Evolutionary conservation across 2,888 invertebrate genomes (phyloP), one percentile per base, ranked within the genome.

Genomic region (Cataglyphis albicans): DNA sequence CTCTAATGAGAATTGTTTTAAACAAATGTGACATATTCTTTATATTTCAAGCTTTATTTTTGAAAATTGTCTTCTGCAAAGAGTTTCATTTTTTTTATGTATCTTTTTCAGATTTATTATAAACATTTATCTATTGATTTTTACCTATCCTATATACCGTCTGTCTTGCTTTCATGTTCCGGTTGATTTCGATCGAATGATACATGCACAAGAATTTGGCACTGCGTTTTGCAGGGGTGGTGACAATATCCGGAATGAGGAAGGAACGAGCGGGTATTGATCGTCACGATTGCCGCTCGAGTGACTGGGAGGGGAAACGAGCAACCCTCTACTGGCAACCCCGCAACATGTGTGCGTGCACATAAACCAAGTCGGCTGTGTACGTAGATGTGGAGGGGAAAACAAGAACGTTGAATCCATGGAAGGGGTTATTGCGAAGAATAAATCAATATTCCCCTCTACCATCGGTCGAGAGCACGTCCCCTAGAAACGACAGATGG

Each of bases 391-490:
- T 32, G 76, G 81, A 65, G 82, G 87, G 86, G 86, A 83, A 85
- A 82, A 55, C 65, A 85, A 85, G 82, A 85, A 85, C 84, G 83
- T 72, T 75, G 44, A 63, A 80, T 67, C 80, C 75, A 85, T 84
- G 72, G 87, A 87, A 88, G 89, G 91, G 90, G 90, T 86, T 87
- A 81, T 76, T 55, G 76, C 84, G 85, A 73, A 85, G 90, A 87
- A 92, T 93, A 92, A 93, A 93, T 93, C 93, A 92, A 93, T 93
- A 93, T 92, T 88, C 90, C 90, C 91, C 87, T 89, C 86, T 85
- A 70, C 65, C 82, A 81, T 87, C 89, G 86, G 85, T 90, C 89
- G 90, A 87, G 89, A 86, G 75, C 88, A 87, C 83, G 86, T 88
- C 86, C 86, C 84, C 65, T 84, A 82, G 83, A 86, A 84, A 82